phyloP scores from a whole-genome alignment of 2,888 invertebrate species.

The Callyntrura guangdongensis region DNA sequence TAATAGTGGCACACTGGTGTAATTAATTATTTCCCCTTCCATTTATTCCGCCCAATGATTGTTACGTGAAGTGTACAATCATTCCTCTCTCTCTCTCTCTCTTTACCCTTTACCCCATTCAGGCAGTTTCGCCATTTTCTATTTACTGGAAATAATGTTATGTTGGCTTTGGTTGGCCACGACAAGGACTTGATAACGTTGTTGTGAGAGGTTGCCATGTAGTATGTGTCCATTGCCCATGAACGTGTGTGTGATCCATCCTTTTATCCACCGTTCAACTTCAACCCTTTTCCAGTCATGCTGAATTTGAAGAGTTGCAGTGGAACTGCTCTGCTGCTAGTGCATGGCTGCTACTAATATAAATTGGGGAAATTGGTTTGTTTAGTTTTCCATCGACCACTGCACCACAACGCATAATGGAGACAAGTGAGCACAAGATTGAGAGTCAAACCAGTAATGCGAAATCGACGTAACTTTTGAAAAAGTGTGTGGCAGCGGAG shows the following conservation, averaged over 20 bases:
- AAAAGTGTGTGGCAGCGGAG: not conserved
- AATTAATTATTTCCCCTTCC: constrained; percentile 80
- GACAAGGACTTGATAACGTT: not conserved
- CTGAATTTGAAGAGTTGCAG: not conserved
- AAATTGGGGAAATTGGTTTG: not conserved
- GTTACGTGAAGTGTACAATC: constrained; percentile 74
- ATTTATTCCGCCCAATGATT: constrained; percentile 79
- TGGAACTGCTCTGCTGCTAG: not conserved
- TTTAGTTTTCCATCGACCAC: constrained; percentile 3
- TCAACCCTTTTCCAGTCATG: not conserved
- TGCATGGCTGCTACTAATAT: not conserved
- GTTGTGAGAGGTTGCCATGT: not conserved
- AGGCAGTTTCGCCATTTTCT: constrained; percentile 32
- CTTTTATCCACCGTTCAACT: not conserved
- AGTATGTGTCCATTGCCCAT: not conserved
- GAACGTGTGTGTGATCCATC: not conserved
- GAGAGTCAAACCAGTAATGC: constrained; percentile 3
- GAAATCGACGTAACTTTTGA: not conserved
- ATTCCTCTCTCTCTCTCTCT: constrained; percentile 68
- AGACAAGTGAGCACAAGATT: not conserved
- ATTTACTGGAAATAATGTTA: constrained; percentile 48
- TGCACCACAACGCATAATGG: not conserved
- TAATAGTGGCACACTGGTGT: constrained; percentile 55
- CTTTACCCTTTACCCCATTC: constrained; percentile 23
- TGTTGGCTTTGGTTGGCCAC: constrained; percentile 23